A percentile compares a stretch with the other conserved stretches of the same genome.
Conservation (phyloP, 2,113 vertebrate genomes). For the Phrynocephalus versicolor region DNA sequence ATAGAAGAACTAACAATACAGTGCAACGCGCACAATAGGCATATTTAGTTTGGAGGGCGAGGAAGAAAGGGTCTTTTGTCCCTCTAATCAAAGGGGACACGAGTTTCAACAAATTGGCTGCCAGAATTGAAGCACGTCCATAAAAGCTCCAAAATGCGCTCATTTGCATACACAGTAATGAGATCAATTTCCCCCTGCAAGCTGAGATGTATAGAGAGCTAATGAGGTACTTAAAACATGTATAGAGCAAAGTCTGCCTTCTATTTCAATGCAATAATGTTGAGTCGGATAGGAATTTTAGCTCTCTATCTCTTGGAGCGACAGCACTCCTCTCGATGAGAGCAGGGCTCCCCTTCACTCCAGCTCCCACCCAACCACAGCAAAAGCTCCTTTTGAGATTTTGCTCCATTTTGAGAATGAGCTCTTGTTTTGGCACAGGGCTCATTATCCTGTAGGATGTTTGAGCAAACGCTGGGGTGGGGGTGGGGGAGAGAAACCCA, state of each 20-base stretch:
- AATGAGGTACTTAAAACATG: constrained; percentile 71
- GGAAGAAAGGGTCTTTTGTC: background rate
- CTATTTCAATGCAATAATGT: constrained; percentile 62
- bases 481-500: no score
- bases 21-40: background rate
- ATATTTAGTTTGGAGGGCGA: background rate
- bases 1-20: background rate
- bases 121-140: constrained; percentile 54
- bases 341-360: constrained; percentile 54
- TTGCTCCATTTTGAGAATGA: no score
- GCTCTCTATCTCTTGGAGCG: constrained; percentile 70
- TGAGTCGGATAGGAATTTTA: constrained; percentile 67
- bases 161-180: constrained; percentile 58
- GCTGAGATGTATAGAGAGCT: constrained; percentile 65
- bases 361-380: constrained; percentile 61
- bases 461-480: constrained; percentile 53
- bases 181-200: constrained; percentile 67
- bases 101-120: constrained; percentile 54
- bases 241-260: constrained; percentile 56
- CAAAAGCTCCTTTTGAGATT: constrained; percentile 62
- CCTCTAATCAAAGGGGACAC: constrained; percentile 48
- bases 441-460: constrained; percentile 49
- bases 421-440: constrained; percentile 55
- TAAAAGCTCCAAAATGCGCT: constrained; percentile 60
- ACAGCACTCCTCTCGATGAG: constrained; percentile 64